Conservation (phyloP, 2,797 vertebrate genomes). For the Todus mexicanus region DNA sequence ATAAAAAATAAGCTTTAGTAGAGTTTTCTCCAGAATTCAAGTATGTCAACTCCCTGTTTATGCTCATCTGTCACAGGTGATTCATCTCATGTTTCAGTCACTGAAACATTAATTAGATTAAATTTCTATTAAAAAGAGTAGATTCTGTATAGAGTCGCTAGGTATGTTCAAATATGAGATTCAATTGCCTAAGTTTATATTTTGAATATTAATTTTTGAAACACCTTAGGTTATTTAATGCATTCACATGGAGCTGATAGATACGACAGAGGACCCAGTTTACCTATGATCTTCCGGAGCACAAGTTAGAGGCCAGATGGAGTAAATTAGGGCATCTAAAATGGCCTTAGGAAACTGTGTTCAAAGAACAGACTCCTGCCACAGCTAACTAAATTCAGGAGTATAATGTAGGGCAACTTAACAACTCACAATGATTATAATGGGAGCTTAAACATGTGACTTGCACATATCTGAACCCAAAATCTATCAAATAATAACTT, state of each 20-base stretch:
- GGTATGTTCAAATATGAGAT: not conserved
- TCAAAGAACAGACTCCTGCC: not conserved
- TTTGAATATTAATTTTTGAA: not conserved
- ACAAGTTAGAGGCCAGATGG: not conserved
- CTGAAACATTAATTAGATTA: not conserved
- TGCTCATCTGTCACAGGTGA: not conserved
- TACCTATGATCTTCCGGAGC: not conserved
- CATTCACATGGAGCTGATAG: not conserved
- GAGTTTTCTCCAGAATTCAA: not conserved
- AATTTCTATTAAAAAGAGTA: not conserved
- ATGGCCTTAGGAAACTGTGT: not conserved
- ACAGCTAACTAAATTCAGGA: not conserved
- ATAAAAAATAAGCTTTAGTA: not conserved
- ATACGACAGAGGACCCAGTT: not conserved
- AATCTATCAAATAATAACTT: not conserved
- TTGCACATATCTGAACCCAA: not conserved
- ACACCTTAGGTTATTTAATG: not conserved
- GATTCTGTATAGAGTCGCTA: not conserved
- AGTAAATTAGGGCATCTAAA: conserved; percentile 8
- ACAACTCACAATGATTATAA: not conserved
- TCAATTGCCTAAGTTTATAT: not conserved
- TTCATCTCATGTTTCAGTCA: not conserved
- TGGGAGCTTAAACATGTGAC: not conserved
- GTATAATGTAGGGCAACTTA: not conserved
- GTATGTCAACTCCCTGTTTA: not conserved